Percentiles rank a stretch among this genome's conserved stretches.
Conservation (phyloP, 2,797 vertebrate genomes). For the Arctocebus calabarensis region DNA sequence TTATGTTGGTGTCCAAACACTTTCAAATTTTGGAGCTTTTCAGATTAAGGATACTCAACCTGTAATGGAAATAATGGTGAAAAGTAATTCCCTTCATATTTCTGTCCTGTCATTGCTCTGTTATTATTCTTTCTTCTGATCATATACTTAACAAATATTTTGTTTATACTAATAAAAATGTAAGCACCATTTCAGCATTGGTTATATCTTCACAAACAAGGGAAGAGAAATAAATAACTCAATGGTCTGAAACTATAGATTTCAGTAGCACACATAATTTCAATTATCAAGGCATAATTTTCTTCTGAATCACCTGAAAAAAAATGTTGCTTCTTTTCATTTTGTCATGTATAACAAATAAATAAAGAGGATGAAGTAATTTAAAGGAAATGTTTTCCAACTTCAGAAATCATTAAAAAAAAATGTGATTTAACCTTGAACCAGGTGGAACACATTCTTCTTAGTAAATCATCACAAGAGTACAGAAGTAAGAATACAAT, state of each 20-base stretch:
- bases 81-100: neutral
- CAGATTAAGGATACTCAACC: neutral
- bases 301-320: neutral
- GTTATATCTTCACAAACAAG: neutral
- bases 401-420: neutral
- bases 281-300: neutral
- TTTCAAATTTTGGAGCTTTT: neutral
- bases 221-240: neutral
- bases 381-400: conserved; percentile 16
- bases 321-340: neutral
- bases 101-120: neutral
- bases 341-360: neutral
- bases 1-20: neutral
- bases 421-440: neutral
- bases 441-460: too few species aligned
- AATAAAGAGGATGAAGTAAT: conserved; percentile 8
- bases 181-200: neutral
- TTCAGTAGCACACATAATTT: neutral
- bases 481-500: too few species aligned
- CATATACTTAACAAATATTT: neutral
- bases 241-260: neutral
- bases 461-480: too few species aligned
- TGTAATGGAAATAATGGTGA: neutral
- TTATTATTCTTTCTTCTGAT: neutral
- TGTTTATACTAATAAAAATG: neutral